phyloP scores from a whole-genome alignment of 2,888 invertebrate genomes.

The Eudemis profundana region DNA sequence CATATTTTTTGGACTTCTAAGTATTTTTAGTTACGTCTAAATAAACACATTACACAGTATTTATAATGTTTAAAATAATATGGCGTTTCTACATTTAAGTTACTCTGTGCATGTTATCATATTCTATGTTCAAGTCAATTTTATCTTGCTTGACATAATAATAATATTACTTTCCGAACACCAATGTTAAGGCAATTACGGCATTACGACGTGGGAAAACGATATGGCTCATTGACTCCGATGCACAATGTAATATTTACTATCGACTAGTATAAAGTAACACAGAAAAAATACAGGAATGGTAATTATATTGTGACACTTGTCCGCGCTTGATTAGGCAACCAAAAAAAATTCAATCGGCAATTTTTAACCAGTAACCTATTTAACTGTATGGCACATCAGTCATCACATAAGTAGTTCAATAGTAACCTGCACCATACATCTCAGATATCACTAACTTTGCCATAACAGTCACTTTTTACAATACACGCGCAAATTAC shows the following conservation, averaged over 20 bases:
- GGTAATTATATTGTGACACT: not conserved
- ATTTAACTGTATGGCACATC: too few species aligned
- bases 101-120: conserved; percentile 38
- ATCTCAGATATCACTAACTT: too few species aligned
- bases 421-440: too few species aligned
- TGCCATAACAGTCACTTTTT: too few species aligned
- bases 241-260: conserved; percentile 6
- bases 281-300: not conserved
- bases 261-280: conserved; percentile 1
- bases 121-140: conserved; percentile 31
- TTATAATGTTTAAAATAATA: not conserved
- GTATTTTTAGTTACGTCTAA: too few species aligned
- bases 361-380: too few species aligned
- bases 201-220: conserved; percentile 33
- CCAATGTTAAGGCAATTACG: conserved; percentile 28
- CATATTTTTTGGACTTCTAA: too few species aligned
- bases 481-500: not conserved
- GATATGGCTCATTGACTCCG: conserved; percentile 31
- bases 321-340: not conserved
- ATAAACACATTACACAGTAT: too few species aligned
- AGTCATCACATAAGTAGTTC: too few species aligned
- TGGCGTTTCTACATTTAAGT: not conserved
- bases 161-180: conserved; percentile 38
- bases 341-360: not conserved
- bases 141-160: conserved; percentile 41